Base-by-base conservation (phyloP, 2,888 invertebrate species). In the Andrena marginata region DNA sequence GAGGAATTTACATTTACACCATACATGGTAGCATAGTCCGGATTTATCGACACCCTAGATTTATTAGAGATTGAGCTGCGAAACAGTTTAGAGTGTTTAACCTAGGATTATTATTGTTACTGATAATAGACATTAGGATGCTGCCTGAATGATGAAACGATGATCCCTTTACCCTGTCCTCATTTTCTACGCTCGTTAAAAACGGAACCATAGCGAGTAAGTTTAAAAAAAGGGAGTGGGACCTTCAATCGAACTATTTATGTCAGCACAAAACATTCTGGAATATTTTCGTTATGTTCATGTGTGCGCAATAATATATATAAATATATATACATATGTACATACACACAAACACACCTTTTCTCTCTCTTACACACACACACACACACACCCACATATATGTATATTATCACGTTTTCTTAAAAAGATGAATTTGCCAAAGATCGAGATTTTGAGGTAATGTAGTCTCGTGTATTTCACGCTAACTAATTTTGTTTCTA, bases 1-100 rank as follows among this genome's bases (percentile, higher is more conserved):
- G 91, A 96, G 98, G 93, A 98, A 98, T 95, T 96, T 98, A 94
- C 98, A 98, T 94, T 96, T 98, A 94, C 98, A 98, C 95, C 97
- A 97, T 92, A 96, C 97, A 92, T 98, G 98, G 97, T 98, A 97
- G 97, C 95, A 95, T 89, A 91, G 85, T 85, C 85, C 85, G 85
- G 87, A 91, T 91, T 85, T 85, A 89, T 86, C 81, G 78, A 91
- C 90, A 81, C 82, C 84, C 85, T 91, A 91, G 88, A 80, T 87
- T 87, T 83, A 80, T 80, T 89, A 89, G 89, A 88, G 80, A 90
- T 86, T 85, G 84, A 89, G 85, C 87, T 86, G 86, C 87, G 89
- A 89, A 88, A 89, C 83, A 89, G 85, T 91, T 91, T 92, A 92
- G 92, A 89, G 91, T 91, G 88, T 92, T 88, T 92, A 92, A 91